phyloP scores from a whole-genome alignment of 2,888 invertebrate genomes.

The Microplitis manilae region DNA sequence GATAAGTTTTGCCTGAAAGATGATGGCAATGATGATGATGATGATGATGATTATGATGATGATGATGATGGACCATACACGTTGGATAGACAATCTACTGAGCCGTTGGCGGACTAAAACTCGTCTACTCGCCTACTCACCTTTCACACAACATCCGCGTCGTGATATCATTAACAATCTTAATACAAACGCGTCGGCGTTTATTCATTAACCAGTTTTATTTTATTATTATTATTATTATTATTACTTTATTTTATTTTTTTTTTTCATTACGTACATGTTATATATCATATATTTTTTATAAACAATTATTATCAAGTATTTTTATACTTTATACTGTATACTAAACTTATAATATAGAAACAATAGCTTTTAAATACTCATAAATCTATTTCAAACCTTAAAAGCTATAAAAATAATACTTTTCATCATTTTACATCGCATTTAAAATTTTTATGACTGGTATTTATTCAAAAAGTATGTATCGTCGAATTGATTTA shows the following conservation, averaged over 20 bases:
- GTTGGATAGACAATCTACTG: constrained; percentile 23
- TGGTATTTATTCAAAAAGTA: background rate
- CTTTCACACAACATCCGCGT: constrained; percentile 22
- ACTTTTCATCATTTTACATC: background rate
- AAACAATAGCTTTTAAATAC: background rate
- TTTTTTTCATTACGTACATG: background rate
- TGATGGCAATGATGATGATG: constrained; percentile 2
- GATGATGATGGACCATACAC: constrained; percentile 21
- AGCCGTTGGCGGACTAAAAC: background rate
- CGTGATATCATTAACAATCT: background rate
- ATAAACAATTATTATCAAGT: background rate
- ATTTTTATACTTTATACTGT: background rate
- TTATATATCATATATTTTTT: background rate
- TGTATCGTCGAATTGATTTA: no score
- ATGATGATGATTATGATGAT: background rate
- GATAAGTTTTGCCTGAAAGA: constrained; percentile 14
- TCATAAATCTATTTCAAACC: background rate
- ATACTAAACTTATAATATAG: background rate
- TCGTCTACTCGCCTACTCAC: background rate
- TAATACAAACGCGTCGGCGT: background rate
- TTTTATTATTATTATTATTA: background rate
- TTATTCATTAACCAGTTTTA: constrained; percentile 16
- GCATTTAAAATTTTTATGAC: constrained; percentile 2
- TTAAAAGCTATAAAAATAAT: background rate
- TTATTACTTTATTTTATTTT: no score